A percentile compares a stretch with the other conserved stretches of the same genome.
Conservation (phyloP, 2,113 vertebrate species). For the Spilogale gracilis region DNA sequence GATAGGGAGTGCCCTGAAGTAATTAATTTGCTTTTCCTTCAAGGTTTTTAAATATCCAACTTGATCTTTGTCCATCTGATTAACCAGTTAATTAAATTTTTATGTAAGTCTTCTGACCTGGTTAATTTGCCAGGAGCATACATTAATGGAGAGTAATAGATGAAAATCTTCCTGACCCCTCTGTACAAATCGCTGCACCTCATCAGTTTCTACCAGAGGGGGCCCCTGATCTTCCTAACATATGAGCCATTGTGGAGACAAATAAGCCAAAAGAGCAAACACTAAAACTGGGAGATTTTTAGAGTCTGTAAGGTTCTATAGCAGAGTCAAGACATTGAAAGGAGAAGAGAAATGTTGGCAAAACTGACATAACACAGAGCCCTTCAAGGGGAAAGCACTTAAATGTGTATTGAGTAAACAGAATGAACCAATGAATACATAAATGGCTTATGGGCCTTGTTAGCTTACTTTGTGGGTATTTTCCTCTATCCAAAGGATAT, state of each 20-base stretch:
- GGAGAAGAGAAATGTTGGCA: neutral
- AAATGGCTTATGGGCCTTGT: neutral
- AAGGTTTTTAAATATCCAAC: slow-evolving; percentile 55
- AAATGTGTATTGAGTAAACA: neutral
- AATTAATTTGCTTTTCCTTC: slow-evolving; percentile 69
- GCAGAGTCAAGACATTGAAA: neutral
- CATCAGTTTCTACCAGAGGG: neutral
- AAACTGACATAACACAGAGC: neutral
- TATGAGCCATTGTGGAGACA: neutral
- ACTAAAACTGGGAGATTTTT: neutral
- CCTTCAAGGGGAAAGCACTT: neutral
- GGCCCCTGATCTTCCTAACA: neutral
- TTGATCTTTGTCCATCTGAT: slow-evolving; percentile 71
- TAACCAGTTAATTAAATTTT: slow-evolving; percentile 75
- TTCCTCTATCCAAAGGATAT: neutral
- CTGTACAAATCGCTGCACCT: neutral
- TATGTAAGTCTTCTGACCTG: slow-evolving; percentile 63
- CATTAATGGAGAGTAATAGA: slow-evolving; percentile 6
- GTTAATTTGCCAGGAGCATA: neutral
- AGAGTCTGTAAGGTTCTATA: neutral
- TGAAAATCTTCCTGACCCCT: neutral
- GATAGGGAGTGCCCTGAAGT: neutral
- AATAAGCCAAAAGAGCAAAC: neutral
- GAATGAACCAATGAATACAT: neutral
- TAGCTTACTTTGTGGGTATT: neutral